Conservation (phyloP, 2,888 invertebrate genomes). For the Erpobdella octoculata region DNA sequence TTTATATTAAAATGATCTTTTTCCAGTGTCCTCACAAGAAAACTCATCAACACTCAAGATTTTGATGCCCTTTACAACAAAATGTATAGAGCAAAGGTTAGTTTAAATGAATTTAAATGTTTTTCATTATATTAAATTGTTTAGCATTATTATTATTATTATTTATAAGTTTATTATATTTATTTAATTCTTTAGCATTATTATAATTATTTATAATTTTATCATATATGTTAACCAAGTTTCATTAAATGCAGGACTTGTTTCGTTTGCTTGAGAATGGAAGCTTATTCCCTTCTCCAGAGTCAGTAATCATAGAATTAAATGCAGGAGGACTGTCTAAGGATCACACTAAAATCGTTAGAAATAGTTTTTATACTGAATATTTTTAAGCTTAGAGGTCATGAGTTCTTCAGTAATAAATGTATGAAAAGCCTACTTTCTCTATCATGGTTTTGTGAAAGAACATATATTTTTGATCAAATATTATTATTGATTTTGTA, state of each 20-base stretch:
- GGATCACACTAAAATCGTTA: slow-evolving; percentile 46
- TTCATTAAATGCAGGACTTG: slow-evolving; percentile 42
- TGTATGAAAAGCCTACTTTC: neutral
- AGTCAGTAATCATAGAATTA: slow-evolving; percentile 46
- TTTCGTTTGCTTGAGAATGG: slow-evolving; percentile 45
- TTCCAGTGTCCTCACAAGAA: slow-evolving; percentile 48
- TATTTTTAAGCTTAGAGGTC: neutral
- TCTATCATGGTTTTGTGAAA: too few species aligned
- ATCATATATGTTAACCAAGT: too few species aligned
- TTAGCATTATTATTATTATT: neutral
- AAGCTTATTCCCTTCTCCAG: slow-evolving; percentile 39
- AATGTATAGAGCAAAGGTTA: slow-evolving; percentile 49
- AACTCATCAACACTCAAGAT: slow-evolving; percentile 49
- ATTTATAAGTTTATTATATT: neutral
- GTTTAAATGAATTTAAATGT: neutral
- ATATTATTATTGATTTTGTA: neutral
- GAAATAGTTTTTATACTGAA: slow-evolving; percentile 24
- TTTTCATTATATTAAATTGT: neutral
- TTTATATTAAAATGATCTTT: neutral
- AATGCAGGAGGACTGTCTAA: slow-evolving; percentile 48
- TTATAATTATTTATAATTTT: too few species aligned
- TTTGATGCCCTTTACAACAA: slow-evolving; percentile 50
- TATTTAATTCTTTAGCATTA: slow-evolving; percentile 16
- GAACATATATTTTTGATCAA: neutral
- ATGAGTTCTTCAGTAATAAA: too few species aligned